A percentile compares a stretch with the other conserved stretches of the same genome.
Conservation (phyloP, 2,797 vertebrate species). For the Hapalemur alaotrensis region DNA sequence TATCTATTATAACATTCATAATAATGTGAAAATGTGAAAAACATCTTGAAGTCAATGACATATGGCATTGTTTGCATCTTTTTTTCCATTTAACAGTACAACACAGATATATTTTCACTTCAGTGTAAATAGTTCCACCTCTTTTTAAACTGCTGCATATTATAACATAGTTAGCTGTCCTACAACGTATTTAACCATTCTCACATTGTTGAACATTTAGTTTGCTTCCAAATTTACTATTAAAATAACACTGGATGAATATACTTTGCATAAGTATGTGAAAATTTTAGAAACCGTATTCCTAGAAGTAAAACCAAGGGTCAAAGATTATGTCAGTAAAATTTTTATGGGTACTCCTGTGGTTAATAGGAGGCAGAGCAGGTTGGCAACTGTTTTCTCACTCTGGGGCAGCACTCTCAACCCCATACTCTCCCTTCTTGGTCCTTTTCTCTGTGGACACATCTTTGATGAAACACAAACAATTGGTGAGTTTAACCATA, state of each 20-base stretch:
- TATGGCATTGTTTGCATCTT: background rate
- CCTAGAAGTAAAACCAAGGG: background rate
- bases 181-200: background rate
- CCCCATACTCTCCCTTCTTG: background rate
- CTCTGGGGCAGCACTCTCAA: background rate
- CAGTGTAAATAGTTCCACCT: background rate
- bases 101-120: background rate
- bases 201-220: background rate
- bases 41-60: background rate
- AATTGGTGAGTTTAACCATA: background rate
- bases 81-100: background rate
- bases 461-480: background rate
- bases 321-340: background rate
- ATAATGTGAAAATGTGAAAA: background rate
- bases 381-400: background rate
- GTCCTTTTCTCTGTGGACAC: background rate
- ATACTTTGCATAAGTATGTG: background rate
- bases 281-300: background rate
- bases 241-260: background rate
- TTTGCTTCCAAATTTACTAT: slow-evolving; percentile 25
- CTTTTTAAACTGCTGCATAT: background rate
- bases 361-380: background rate
- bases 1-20: background rate
- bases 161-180: background rate
- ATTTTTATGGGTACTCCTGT: background rate